A percentile compares a stretch with the other conserved stretches of the same genome.
phyloP scores from a whole-genome alignment of 35 echinoderm and acorn worm species.

The Anneissia japonica region DNA sequence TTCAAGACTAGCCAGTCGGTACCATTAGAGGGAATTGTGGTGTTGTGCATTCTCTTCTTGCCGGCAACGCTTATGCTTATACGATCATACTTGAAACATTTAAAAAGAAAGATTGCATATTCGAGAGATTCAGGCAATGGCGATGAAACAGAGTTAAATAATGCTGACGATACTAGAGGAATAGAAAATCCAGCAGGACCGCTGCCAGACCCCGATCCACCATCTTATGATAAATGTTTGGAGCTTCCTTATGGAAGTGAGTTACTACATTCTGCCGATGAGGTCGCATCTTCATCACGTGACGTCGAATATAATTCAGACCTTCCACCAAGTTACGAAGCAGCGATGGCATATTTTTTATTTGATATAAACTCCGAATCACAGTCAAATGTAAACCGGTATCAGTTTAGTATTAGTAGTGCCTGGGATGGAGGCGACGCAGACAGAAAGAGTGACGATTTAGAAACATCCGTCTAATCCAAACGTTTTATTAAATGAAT shows the following conservation, averaged over 20 bases:
- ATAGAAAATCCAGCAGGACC: not conserved
- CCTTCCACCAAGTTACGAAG: not conserved
- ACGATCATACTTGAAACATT: not conserved
- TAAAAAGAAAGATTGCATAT: not conserved
- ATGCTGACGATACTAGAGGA: not conserved
- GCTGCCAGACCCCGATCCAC: not conserved
- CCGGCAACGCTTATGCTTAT: not conserved
- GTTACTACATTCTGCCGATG: not conserved
- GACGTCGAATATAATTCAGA: not conserved
- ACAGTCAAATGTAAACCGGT: not conserved
- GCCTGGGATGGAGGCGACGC: not conserved
- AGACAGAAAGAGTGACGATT: not conserved
- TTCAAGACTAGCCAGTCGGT: not conserved
- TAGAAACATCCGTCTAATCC: not conserved
- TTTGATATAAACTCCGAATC: not conserved
- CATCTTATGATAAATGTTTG: not conserved
- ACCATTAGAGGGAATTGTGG: not conserved
- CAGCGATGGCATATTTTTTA: not conserved
- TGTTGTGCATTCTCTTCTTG: not conserved
- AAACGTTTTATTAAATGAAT: too few species aligned
- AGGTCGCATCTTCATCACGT: not conserved
- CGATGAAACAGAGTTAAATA: not conserved
- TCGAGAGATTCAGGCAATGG: not conserved
- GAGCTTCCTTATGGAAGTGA: not conserved
- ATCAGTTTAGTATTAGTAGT: not conserved